phyloP scores from a whole-genome alignment of 2,888 invertebrate species.

The Megamerina dolium region DNA sequence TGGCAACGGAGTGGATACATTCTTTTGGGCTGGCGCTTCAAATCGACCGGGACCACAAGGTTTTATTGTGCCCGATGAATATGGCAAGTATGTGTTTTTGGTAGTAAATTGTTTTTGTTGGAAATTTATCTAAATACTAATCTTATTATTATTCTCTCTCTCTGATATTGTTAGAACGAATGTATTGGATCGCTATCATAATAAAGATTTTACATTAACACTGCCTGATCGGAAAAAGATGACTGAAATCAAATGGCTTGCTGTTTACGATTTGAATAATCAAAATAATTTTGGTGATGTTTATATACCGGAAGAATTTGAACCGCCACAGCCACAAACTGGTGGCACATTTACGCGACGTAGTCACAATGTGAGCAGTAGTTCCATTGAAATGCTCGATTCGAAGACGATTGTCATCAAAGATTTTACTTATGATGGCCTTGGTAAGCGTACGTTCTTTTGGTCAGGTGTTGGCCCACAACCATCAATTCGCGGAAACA shows the following conservation, averaged over 20 bases:
- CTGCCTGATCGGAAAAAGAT: conserved; percentile 82
- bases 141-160: conserved; percentile 1
- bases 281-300: conserved; percentile 88
- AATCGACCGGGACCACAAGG: conserved; percentile 85
- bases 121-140: background rate
- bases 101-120: background rate
- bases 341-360: conserved; percentile 54
- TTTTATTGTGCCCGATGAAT: conserved; percentile 83
- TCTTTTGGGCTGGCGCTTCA: conserved; percentile 88
- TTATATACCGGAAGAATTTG: conserved; percentile 83
- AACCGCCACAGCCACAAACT: conserved; percentile 69
- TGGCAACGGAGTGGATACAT: conserved; percentile 84
- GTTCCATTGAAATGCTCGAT: conserved; percentile 68
- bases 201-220: conserved; percentile 73
- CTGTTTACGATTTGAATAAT: conserved; percentile 78
- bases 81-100: conserved; percentile 67
- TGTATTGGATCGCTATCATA: conserved; percentile 76
- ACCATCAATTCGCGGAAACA: conserved; percentile 72
- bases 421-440: conserved; percentile 72
- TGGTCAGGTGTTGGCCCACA: conserved; percentile 87
- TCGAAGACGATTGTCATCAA: conserved; percentile 73
- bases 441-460: conserved; percentile 71
- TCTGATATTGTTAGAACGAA: conserved; percentile 60
- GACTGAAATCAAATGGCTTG: conserved; percentile 82
- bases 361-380: conserved; percentile 64